Conservation (phyloP, 2,797 vertebrate species). For the Saguinus oedipus region DNA sequence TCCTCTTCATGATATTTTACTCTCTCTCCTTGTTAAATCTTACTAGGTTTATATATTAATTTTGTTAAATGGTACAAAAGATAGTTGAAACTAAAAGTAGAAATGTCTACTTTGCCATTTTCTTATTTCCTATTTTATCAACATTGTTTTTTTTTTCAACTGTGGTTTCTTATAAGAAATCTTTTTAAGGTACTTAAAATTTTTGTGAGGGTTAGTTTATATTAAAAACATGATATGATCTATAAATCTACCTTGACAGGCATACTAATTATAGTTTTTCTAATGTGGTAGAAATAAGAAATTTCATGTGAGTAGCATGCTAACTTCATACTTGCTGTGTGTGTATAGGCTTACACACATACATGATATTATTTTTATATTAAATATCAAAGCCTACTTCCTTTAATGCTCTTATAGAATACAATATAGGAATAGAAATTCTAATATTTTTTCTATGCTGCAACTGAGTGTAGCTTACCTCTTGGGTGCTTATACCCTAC, state of each 20-base stretch:
- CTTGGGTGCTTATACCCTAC: neutral
- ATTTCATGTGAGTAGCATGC: neutral
- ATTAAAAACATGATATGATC: neutral
- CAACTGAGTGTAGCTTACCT: neutral
- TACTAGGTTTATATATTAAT: neutral
- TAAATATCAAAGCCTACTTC: neutral
- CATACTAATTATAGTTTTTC: neutral
- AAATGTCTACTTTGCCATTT: neutral
- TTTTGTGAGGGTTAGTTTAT: neutral
- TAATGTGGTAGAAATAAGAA: neutral
- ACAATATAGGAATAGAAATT: neutral
- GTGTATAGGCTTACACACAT: neutral
- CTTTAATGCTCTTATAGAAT: neutral
- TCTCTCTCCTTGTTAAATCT: neutral
- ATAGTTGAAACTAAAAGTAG: neutral
- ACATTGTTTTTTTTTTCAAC: neutral
- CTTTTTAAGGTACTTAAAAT: neutral
- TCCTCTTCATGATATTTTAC: neutral
- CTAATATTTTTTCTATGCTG: neutral
- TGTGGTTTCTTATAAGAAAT: neutral
- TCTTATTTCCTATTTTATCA: neutral
- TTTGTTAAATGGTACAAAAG: neutral
- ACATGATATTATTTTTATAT: neutral
- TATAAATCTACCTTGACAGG: neutral
- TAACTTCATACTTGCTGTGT: neutral